phyloP scores from a whole-genome alignment of 2,888 invertebrate species.

The Agonopterix heracliana region DNA sequence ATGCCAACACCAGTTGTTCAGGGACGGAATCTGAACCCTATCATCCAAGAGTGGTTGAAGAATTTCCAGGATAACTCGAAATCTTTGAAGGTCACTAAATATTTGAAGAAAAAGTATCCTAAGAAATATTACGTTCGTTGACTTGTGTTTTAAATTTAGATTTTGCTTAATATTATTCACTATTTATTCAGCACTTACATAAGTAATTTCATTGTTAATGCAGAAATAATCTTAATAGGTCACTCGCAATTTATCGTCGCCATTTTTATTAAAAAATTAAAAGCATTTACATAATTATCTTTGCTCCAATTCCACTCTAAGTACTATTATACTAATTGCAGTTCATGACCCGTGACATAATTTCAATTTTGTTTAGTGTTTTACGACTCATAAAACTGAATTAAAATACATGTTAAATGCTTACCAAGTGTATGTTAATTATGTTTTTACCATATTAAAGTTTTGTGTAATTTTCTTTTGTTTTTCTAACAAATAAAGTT shows the following conservation, averaged over 20 bases:
- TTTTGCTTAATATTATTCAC: slow-evolving; percentile 5
- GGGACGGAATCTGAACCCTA: slow-evolving; percentile 41
- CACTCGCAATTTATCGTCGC: slow-evolving; percentile 7
- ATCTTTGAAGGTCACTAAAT: slow-evolving; percentile 33
- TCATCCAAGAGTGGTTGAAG: slow-evolving; percentile 43
- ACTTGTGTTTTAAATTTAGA: slow-evolving; percentile 7
- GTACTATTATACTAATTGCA: slow-evolving; percentile 42
- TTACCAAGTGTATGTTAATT: too few species aligned
- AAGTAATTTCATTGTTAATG: slow-evolving; percentile 7
- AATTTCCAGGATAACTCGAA: slow-evolving; percentile 33
- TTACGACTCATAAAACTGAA: slow-evolving; percentile 41
- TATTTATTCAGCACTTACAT: slow-evolving; percentile 17
- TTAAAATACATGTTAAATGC: slow-evolving; percentile 18
- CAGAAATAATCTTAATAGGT: not conserved
- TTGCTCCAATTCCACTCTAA: slow-evolving; percentile 32
- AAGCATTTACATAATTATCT: slow-evolving; percentile 27
- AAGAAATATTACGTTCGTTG: slow-evolving; percentile 33
- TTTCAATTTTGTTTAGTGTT: slow-evolving; percentile 44
- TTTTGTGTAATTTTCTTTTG: too few species aligned
- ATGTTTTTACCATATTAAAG: too few species aligned
- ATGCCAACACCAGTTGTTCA: slow-evolving; percentile 58
- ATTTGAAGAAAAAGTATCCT: slow-evolving; percentile 42
- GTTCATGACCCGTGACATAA: slow-evolving; percentile 31
- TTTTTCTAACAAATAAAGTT: too few species aligned
- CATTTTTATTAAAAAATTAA: slow-evolving; percentile 12